These are phyloP conservation scores for Pseudomugil gertrudae DNA, from an alignment of 2,797 vertebrate species.

Conservation along the genomic window DNA sequence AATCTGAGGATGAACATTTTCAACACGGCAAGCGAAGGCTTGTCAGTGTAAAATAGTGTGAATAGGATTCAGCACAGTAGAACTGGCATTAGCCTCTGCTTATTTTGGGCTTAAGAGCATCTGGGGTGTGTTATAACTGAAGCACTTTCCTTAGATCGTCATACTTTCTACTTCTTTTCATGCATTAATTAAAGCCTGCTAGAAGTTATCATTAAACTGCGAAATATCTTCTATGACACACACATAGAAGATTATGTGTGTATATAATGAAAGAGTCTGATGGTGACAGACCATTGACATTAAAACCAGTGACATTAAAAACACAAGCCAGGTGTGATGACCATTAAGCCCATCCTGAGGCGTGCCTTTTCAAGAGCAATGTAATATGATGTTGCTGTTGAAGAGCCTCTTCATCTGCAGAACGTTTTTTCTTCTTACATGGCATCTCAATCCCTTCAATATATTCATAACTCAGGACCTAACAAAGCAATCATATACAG, in stretches of 20 bases:
- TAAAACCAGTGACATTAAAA: conserved; percentile 36
- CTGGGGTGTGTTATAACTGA: conserved; percentile 63
- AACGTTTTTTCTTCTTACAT: conserved; percentile 28
- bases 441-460: conserved; percentile 17
- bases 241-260: conserved; percentile 17
- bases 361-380: conserved; percentile 52
- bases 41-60: conserved; percentile 39
- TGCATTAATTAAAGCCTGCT: conserved; percentile 27
- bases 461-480: conserved; percentile 51
- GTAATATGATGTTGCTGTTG: conserved; percentile 28
- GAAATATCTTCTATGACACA: conserved; percentile 24
- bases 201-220: conserved; percentile 36
- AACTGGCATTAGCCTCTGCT: conserved; percentile 56
- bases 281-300: conserved; percentile 38
- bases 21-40: conserved; percentile 38
- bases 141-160: conserved; percentile 39
- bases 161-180: conserved; percentile 20
- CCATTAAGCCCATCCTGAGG: conserved; percentile 49
- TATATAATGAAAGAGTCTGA: conserved; percentile 32
- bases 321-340: conserved; percentile 55
- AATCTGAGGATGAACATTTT: conserved; percentile 42
- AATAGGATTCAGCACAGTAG: conserved; percentile 48
- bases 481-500: conserved; percentile 50
- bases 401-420: conserved; percentile 22
- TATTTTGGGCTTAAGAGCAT: conserved; percentile 69